A percentile compares a stretch with the other conserved stretches of the same genome.
phyloP scores from a whole-genome alignment of 2,888 invertebrate species.

The Hirtodrosophila histrioides region DNA sequence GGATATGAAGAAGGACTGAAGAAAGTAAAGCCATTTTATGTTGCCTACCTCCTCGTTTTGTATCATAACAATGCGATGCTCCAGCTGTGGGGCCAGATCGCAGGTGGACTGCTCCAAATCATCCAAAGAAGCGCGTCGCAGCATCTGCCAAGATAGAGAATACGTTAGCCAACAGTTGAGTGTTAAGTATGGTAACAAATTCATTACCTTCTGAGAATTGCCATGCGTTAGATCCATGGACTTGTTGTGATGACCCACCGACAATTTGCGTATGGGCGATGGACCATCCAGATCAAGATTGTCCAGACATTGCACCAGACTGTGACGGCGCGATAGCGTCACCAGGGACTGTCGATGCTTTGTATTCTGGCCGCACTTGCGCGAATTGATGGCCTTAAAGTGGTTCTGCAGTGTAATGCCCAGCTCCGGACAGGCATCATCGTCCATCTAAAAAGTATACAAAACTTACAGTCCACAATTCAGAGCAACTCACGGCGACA shows the following conservation, averaged over 20 bases:
- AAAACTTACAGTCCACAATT: neutral
- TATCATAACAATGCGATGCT: conserved; percentile 91
- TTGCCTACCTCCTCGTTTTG: conserved; percentile 89
- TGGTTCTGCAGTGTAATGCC: conserved; percentile 95
- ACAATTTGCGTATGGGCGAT: conserved; percentile 87
- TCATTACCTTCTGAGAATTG: conserved; percentile 80
- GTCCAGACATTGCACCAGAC: conserved; percentile 91
- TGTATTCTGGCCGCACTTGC: conserved; percentile 88
- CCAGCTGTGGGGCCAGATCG: conserved; percentile 91
- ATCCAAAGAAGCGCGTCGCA: conserved; percentile 90
- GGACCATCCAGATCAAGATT: conserved; percentile 89
- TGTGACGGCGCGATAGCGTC: conserved; percentile 91
- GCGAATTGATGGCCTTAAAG: conserved; percentile 93
- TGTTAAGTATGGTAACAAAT: neutral
- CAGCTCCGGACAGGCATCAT: conserved; percentile 93
- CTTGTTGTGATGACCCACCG: conserved; percentile 82
- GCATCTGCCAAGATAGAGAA: conserved; percentile 84
- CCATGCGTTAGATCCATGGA: conserved; percentile 81
- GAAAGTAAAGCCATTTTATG: neutral
- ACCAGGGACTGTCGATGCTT: conserved; percentile 94
- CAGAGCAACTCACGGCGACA: neutral
- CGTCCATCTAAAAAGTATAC: conserved; percentile 87
- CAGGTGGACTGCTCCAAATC: conserved; percentile 93
- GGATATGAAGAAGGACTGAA: neutral
- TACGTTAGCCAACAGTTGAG: neutral